A percentile compares a stretch with the other conserved stretches of the same genome.
Evolutionary conservation across 2,888 invertebrate species (phyloP).

Genomic region (Deilephila elpenor): DNA sequence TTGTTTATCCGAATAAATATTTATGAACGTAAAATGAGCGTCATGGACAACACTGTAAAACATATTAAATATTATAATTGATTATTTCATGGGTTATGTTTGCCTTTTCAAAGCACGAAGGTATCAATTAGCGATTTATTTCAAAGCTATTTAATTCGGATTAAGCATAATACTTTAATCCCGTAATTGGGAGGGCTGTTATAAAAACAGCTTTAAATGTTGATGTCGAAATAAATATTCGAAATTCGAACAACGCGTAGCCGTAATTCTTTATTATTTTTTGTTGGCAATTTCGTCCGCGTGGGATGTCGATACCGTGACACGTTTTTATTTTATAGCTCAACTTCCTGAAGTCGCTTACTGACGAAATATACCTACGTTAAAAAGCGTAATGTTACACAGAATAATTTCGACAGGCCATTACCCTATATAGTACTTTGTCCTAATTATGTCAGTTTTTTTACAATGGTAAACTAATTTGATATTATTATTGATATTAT

Average conservation of each 20-base stretch:
- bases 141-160: neutral
- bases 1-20: neutral
- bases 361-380: neutral
- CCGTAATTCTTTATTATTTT: constrained; percentile 6
- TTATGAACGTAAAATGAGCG: too few species aligned
- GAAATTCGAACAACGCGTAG: constrained; percentile 3
- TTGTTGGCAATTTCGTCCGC: neutral
- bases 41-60: too few species aligned
- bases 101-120: too few species aligned
- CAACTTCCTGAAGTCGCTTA: neutral
- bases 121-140: too few species aligned
- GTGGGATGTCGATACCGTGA: constrained; percentile 2
- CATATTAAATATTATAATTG: too few species aligned
- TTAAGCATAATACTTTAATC: neutral
- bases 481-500: too few species aligned
- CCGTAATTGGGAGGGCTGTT: neutral
- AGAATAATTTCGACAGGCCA: too few species aligned
- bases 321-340: constrained; percentile 3
- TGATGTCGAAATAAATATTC: neutral
- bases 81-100: too few species aligned
- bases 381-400: neutral
- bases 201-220: neutral
- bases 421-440: neutral
- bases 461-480: too few species aligned
- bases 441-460: neutral